Base-by-base conservation (phyloP, 1,140 invertebrate species). In the Oryctes rhinoceros region DNA sequence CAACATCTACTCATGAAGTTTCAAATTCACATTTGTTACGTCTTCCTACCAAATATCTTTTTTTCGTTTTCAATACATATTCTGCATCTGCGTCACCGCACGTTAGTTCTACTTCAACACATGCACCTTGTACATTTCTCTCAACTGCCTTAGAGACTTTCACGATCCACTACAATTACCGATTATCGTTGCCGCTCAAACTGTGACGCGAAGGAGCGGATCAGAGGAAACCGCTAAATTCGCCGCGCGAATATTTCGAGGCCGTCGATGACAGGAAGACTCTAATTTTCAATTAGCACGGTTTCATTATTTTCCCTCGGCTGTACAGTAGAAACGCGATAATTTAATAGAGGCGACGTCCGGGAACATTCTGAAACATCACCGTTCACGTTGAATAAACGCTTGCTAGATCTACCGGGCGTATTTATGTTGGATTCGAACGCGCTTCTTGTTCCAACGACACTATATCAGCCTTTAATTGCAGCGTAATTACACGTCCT, bases 231-330 rank as follows among this genome's bases (percentile, higher is more conserved):
- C 53, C 53, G 53, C 53, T n/a, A 18, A 59, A 59, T 59, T 59
- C 15, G n/a, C 53, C 53, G 53, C n/a, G 53, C 53, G 53, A 59
- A 59, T 59, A 18, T 59, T 59, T 59, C n/a, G 18, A 59, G 6
- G 3, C 18, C 53, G 18, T 6, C 15, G 5, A 18, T 15, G 18
- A 15, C 53, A 59, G 53, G 53, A 59, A 59, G 53, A 59, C 15
- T 59, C 53, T 59, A 59, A 59, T 59, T 59, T 59, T 59, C 53
- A 59, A 59, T 59, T 59, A 59, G 15, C 18, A 59, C 53, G 53
- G 53, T 59, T 59, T 59, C 53, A 59, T 59, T 59, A 59, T 59
- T 59, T 59, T 59, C 15, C 53, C 3, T 18, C 15, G 13, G 9
- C 39, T 44, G 39, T 44, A 44, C 39, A 44, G 15, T 59, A 15